A percentile compares a stretch with the other conserved stretches of the same genome.
These are phyloP conservation scores for Neofelis nebulosa DNA, from an alignment of 2,113 vertebrate species.

Conservation along the genomic window DNA sequence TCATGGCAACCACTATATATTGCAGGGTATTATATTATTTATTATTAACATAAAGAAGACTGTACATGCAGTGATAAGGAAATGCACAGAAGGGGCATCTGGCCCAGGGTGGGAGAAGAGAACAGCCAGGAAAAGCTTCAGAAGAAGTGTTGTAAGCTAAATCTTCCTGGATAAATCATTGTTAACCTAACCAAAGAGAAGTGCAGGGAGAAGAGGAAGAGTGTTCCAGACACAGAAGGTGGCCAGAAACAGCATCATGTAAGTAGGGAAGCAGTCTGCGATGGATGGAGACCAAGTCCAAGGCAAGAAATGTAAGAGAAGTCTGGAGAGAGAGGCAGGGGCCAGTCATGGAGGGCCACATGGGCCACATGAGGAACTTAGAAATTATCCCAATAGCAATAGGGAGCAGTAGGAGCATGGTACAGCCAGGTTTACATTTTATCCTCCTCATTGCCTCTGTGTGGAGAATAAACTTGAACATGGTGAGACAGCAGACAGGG, in stretches of 20 bases:
- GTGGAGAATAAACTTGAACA: neutral
- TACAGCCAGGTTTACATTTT: neutral
- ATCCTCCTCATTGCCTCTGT: neutral
- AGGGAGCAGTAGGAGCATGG: neutral
- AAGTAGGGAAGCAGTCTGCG: neutral
- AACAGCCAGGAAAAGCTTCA: neutral
- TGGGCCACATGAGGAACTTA: neutral
- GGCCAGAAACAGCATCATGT: neutral
- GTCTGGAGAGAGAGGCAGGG: neutral
- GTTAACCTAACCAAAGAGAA: slow-evolving; percentile 3
- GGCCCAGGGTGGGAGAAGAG: neutral
- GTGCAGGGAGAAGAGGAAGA: neutral
- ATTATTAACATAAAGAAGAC: neutral
- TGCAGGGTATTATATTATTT: neutral
- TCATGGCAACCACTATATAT: neutral
- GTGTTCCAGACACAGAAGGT: neutral
- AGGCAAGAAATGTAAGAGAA: neutral
- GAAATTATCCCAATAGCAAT: neutral
- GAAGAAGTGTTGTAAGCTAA: neutral
- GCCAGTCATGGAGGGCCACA: neutral
- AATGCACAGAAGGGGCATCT: neutral
- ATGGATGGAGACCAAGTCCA: neutral
- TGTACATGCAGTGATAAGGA: neutral
- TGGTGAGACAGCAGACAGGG: neutral
- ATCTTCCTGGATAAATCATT: neutral